A percentile compares a stretch with the other conserved stretches of the same genome.
These are phyloP conservation scores for Synanthedon tipuliformis DNA, from an alignment of 2,888 invertebrate species.

Conservation along the genomic window DNA sequence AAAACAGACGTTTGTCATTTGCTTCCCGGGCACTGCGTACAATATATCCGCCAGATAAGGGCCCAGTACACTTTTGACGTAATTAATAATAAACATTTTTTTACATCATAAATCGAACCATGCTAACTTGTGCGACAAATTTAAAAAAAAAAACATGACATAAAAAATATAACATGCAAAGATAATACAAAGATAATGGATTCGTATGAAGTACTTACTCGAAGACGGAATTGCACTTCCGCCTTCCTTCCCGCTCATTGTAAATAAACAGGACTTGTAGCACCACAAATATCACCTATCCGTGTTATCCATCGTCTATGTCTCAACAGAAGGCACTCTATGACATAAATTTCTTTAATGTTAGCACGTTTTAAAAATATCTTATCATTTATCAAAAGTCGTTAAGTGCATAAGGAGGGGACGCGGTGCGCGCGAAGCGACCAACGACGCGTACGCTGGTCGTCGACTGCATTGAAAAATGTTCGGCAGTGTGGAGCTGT, in stretches of 20 bases:
- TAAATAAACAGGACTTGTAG: slow-evolving; percentile 45
- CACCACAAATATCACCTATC: slow-evolving; percentile 62
- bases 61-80: slow-evolving; percentile 28
- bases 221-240: slow-evolving; percentile 69
- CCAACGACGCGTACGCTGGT: slow-evolving; percentile 62
- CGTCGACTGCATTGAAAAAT: slow-evolving; percentile 59
- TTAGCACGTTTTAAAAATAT: slow-evolving; percentile 31
- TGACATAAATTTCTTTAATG: neutral
- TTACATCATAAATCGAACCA: slow-evolving; percentile 1
- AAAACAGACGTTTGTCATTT: slow-evolving; percentile 54
- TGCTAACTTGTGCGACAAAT: slow-evolving; percentile 19
- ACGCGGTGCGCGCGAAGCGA: slow-evolving; percentile 61
- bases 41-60: slow-evolving; percentile 57
- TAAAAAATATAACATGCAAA: slow-evolving; percentile 13
- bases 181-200: slow-evolving; percentile 14
- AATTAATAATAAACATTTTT: slow-evolving; percentile 8
- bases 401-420: slow-evolving; percentile 43
- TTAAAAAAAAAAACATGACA: slow-evolving; percentile 8
- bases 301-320: slow-evolving; percentile 49
- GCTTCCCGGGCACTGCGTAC: slow-evolving; percentile 43
- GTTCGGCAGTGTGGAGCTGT: slow-evolving; percentile 35
- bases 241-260: slow-evolving; percentile 66
- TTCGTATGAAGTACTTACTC: slow-evolving; percentile 47
- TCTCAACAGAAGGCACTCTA: slow-evolving; percentile 36
- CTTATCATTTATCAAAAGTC: slow-evolving; percentile 43